Percentiles rank a stretch among this genome's conserved stretches.
Evolutionary conservation across 2,888 invertebrate genomes (phyloP).

Genomic region (Brachyptera risi): DNA sequence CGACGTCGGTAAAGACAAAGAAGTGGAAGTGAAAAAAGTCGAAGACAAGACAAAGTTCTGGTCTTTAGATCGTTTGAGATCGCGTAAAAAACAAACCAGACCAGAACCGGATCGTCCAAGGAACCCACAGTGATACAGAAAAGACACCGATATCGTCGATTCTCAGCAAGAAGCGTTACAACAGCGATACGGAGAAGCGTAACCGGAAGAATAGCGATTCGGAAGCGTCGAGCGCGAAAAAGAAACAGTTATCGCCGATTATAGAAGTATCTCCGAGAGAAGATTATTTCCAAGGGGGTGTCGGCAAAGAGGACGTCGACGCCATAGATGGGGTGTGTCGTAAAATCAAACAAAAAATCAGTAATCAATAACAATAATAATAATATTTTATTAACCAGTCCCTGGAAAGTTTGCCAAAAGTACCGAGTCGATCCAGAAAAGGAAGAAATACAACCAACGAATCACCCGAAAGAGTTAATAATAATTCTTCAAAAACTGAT

Average conservation of each 20-base stretch:
- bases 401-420: background rate
- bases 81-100: slow-evolving; percentile 11
- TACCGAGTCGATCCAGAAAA: background rate
- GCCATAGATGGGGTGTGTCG: background rate
- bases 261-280: slow-evolving; percentile 71
- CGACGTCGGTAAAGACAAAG: slow-evolving; percentile 50
- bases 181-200: slow-evolving; percentile 57
- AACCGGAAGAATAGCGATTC: slow-evolving; percentile 46
- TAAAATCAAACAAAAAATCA: slow-evolving; percentile 41
- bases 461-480: too few species aligned
- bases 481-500: background rate
- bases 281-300: slow-evolving; percentile 53
- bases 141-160: slow-evolving; percentile 17
- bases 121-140: slow-evolving; percentile 48
- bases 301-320: slow-evolving; percentile 46
- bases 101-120: slow-evolving; percentile 37
- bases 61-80: slow-evolving; percentile 21
- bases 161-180: slow-evolving; percentile 49
- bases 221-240: slow-evolving; percentile 45
- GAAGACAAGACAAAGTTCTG: slow-evolving; percentile 17
- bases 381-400: too few species aligned
- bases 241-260: slow-evolving; percentile 71
- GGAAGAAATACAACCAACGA: background rate
- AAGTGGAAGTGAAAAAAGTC: slow-evolving; percentile 1
- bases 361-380: slow-evolving; percentile 30